Evolutionary conservation across 2,888 invertebrate species (phyloP).

Genomic region (Sphinx pinastri): DNA sequence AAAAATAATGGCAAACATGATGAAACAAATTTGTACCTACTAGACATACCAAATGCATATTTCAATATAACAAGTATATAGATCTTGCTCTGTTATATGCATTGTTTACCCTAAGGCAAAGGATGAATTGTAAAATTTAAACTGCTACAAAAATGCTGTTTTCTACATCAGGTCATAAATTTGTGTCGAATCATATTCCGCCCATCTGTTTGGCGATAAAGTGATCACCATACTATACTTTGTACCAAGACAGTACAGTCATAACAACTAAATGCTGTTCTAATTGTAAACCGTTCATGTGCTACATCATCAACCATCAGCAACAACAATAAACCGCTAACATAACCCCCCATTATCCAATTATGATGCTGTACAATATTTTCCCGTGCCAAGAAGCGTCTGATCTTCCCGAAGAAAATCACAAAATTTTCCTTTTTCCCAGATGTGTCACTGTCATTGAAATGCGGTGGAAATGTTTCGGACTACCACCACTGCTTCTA

Average conservation of each 20-base stretch:
- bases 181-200: neutral
- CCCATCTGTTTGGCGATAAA: neutral
- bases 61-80: neutral
- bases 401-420: neutral
- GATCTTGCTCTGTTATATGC: neutral
- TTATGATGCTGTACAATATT: neutral
- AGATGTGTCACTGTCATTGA: neutral
- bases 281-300: no score
- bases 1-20: no score
- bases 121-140: neutral
- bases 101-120: neutral
- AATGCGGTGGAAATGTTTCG: neutral
- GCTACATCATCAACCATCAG: neutral
- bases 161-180: neutral
- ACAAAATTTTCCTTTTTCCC: neutral
- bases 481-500: neutral
- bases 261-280: neutral
- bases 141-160: neutral
- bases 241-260: neutral
- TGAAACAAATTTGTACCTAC: no score
- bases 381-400: neutral
- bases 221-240: neutral
- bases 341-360: constrained; percentile 1
- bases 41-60: neutral
- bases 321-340: neutral